phyloP scores from a whole-genome alignment of 2,113 vertebrate species.

The Brevimyrus niger region DNA sequence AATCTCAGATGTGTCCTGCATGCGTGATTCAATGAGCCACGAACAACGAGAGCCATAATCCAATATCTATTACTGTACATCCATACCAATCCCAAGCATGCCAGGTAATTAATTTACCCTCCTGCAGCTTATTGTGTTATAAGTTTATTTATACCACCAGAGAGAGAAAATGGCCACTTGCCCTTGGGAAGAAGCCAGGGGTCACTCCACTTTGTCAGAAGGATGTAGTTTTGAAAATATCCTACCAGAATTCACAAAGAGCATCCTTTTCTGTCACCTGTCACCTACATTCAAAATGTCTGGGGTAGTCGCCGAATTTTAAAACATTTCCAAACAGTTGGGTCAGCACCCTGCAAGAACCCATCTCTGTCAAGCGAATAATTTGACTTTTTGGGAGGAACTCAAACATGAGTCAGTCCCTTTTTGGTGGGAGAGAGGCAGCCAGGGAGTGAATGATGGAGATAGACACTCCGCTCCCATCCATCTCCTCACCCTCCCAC shows the following conservation, averaged over 20 bases:
- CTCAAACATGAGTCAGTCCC: conserved; percentile 29
- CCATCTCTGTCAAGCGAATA: conserved; percentile 31
- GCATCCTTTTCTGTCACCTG: not conserved
- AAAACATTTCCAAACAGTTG: conserved; percentile 13
- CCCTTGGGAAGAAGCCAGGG: not conserved
- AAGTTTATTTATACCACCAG: conserved; percentile 49
- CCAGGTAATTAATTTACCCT: conserved; percentile 52
- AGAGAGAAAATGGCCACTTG: conserved; percentile 19
- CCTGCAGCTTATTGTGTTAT: conserved; percentile 44
- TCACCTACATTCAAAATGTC: not conserved
- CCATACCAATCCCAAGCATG: conserved; percentile 39
- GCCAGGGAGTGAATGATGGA: conserved; percentile 51
- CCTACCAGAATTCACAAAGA: not conserved
- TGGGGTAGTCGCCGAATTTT: not conserved
- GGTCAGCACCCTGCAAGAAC: not conserved
- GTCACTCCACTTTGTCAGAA: not conserved
- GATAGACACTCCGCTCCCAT: conserved; percentile 39
- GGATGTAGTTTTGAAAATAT: not conserved
- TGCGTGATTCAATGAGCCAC: conserved; percentile 30
- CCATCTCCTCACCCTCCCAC: conserved; percentile 26
- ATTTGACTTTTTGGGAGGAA: conserved; percentile 39
- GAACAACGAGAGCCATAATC: conserved; percentile 28
- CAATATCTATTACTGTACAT: conserved; percentile 34
- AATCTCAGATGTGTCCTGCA: not conserved
- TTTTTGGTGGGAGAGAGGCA: conserved; percentile 41